Base-by-base conservation (phyloP, 2,888 invertebrate genomes). In the Lobophora halterata region DNA sequence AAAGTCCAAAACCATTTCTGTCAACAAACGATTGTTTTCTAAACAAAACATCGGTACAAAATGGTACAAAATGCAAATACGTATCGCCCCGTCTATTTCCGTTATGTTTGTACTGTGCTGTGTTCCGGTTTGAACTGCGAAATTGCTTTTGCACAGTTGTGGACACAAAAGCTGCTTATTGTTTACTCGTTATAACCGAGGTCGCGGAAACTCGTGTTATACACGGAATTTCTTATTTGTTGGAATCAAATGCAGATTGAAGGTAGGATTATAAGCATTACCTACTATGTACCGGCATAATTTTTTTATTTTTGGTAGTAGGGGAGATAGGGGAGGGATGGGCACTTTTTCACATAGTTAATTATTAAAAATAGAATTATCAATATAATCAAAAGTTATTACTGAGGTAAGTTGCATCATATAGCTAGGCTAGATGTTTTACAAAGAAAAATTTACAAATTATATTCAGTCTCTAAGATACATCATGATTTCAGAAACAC, bases 1-100 rank as follows among this genome's bases (percentile, higher is more conserved):
- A n/a, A n/a, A n/a, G n/a, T n/a, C n/a, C n/a, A n/a, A n/a, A n/a
- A n/a, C n/a, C n/a, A n/a, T n/a, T n/a, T n/a, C n/a, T n/a, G n/a
- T n/a, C n/a, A n/a, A n/a, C n/a, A n/a, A n/a, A n/a, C 5, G 5
- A 3, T 3, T 6, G 2, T 17, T 5, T 2, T 3, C n/a, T 2
- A n/a, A 17, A 17, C 2, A 3, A 5, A n/a, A 17, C 17, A 5
- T 17, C n/a, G 17, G n/a, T 17, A 17, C 17, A 17, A 17, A n/a
- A n/a, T 33, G 6, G 1, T 14, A 7, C n/a, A n/a, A n/a, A n/a
- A n/a, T 29, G 27, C n/a, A 6, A 21, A 39, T 27, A 13, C 4
- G 29, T 23, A 36, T 35, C 8, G 43, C 71, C 33, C 52, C 36
- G 33, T 34, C 31, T 10, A 27, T 54, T 50, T 50, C 52, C 38